Conservation (phyloP, 2,888 invertebrate species). For the Campaea margaritaria region DNA sequence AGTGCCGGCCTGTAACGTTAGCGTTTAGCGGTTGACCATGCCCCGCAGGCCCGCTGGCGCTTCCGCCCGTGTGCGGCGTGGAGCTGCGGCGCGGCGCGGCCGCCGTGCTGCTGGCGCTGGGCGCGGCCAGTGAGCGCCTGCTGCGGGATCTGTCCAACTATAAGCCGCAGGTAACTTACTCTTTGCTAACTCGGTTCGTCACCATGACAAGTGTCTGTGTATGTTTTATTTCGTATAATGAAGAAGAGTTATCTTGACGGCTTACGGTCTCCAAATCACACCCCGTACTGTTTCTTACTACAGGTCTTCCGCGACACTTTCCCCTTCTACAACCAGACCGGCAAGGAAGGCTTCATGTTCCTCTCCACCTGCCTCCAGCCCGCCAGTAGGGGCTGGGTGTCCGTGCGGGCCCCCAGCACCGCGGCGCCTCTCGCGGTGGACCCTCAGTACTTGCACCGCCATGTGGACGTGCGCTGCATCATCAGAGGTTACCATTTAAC, state of each 20-base stretch:
- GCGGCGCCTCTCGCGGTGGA: constrained; percentile 88
- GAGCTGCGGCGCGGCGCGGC: constrained; percentile 81
- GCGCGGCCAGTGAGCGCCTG: constrained; percentile 87
- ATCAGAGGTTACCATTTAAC: constrained; percentile 78
- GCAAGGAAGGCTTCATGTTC: constrained; percentile 89
- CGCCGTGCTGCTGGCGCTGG: constrained; percentile 88
- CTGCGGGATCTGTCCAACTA: constrained; percentile 88
- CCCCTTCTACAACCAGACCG: constrained; percentile 86
- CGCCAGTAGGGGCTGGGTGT: constrained; percentile 88
- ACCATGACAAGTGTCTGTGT: no score
- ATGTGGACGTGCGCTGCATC: constrained; percentile 87
- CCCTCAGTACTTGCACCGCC: constrained; percentile 89
- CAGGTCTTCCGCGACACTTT: constrained; percentile 88
- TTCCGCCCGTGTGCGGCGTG: constrained; percentile 87
- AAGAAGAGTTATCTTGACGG: no score
- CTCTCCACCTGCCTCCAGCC: constrained; percentile 89
- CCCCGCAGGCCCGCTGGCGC: constrained; percentile 85
- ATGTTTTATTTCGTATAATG: no score
- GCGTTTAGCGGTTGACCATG: no score
- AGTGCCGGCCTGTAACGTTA: no score
- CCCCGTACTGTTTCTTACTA: background rate
- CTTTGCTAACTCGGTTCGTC: no score
- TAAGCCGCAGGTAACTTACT: constrained; percentile 78
- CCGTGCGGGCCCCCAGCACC: constrained; percentile 84
- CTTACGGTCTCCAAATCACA: no score